Evolutionary conservation across 2,888 invertebrate species (phyloP), one percentile per base, ranked within the genome.

Genomic region (Podotricha telesiphe): DNA sequence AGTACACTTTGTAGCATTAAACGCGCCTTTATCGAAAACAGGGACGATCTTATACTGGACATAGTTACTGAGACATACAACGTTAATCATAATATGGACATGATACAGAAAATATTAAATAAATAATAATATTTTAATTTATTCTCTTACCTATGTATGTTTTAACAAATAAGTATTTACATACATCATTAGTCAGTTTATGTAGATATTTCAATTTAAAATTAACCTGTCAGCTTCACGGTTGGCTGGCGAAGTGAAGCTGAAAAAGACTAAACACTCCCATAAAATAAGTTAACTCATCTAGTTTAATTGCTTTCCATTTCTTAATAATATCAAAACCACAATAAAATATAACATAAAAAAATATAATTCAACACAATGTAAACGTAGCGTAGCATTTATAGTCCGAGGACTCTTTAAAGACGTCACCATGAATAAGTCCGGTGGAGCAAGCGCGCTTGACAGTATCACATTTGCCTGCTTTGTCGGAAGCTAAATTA

Each of bases 1-100:
- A 84, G 82, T 83, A 86, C 88, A 85, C 91, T 91, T 91, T 91
- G 89, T 87, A 85, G 84, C 82, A 84, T 88, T 89, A 88, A 86
- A 84, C 82, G 83, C 75, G 78, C 83, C 86, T 88, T 87, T 87
- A 87, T 85, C 80, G 82, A 78, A 80, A 79, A 77, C 80, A 76
- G 74, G 76, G 73, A 76, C 78, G 76, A 75, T 74, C 76, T 78
- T 70, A 71, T 75, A 78, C 80, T 74, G 84, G 84, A 86, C 85
- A 79, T 73, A 65, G 64, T 74, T 76, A 72, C 69, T n/a, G 1
- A 62, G 53, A 70, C 58, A 22, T 77, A 82, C 77, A 72, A 82
- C 68, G 82, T 85, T 82, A 34, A 20, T 20, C 34, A 34, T 11
- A 50, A 37, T 62, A 50, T 50, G 50, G 62, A 62, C 20, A 17